Conservation (phyloP, 2,113 vertebrate species). For the Theristicus caerulescens region DNA sequence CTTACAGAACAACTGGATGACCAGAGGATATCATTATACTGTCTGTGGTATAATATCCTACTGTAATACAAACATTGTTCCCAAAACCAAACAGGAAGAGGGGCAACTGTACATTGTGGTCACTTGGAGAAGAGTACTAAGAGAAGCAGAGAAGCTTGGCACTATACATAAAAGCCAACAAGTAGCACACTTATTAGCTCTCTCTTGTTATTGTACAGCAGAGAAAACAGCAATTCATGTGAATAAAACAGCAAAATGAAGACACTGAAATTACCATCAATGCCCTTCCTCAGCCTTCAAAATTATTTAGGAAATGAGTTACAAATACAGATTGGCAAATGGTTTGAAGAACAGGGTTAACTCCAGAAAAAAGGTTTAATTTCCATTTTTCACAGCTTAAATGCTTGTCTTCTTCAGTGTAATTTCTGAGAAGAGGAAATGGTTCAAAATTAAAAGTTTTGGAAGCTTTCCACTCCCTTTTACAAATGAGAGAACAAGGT, state of each 20-base stretch:
- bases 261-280: constrained; percentile 32
- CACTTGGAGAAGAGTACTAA: not conserved
- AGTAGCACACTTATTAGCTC: constrained; percentile 37
- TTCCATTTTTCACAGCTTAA: constrained; percentile 42
- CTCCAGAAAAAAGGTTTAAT: constrained; percentile 48
- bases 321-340: constrained; percentile 20
- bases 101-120: not conserved
- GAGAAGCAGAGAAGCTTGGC: not conserved
- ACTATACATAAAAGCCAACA: constrained; percentile 11
- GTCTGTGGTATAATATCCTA: not conserved
- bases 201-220: not conserved
- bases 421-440: constrained; percentile 42
- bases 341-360: constrained; percentile 13
- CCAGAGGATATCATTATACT: not conserved
- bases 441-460: constrained; percentile 37
- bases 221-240: constrained; percentile 40
- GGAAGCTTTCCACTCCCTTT: constrained; percentile 58
- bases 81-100: constrained; percentile 44
- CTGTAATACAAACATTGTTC: not conserved
- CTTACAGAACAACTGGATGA: not conserved
- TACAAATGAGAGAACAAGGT: constrained; percentile 51
- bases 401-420: constrained; percentile 13
- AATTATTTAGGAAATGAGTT: constrained; percentile 34
- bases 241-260: constrained; percentile 29
- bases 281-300: constrained; percentile 19